Conservation (phyloP, 2,113 vertebrate species). For the Uria aalge region DNA sequence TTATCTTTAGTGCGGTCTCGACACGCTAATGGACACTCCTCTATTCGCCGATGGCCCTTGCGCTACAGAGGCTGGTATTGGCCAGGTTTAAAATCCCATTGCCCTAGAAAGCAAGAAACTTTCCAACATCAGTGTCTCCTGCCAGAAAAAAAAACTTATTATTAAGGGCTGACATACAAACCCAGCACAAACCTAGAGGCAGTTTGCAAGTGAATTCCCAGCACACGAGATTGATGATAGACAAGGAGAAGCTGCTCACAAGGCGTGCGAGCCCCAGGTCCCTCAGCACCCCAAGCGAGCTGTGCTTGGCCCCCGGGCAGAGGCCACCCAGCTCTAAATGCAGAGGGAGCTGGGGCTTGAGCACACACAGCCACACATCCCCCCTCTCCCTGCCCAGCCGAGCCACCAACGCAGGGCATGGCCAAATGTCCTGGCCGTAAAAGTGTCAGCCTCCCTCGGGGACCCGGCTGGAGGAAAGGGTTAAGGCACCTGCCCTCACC, state of each 20-base stretch:
- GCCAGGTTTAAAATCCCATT: not conserved
- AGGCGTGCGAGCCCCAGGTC: not conserved
- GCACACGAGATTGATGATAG: not conserved
- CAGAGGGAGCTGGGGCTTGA: not conserved
- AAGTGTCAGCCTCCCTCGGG: not conserved
- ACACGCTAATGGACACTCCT: not conserved
- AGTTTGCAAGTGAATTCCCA: not conserved
- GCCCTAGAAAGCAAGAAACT: not conserved
- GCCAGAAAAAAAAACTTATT: not conserved
- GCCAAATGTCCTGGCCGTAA: not conserved
- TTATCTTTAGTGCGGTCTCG: not conserved
- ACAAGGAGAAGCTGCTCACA: not conserved
- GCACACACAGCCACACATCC: not conserved
- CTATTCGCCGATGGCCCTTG: not conserved
- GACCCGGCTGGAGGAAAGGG: not conserved
- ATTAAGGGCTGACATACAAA: not conserved
- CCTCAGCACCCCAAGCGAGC: not conserved
- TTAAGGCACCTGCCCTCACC: not conserved
- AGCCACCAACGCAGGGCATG: rapidly evolving
- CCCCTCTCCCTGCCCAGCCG: not conserved
- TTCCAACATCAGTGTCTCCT: not conserved
- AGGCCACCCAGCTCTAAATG: not conserved
- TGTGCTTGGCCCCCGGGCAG: not conserved
- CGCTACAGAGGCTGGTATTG: not conserved
- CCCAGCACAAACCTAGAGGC: not conserved